Percentiles rank a stretch among this genome's conserved stretches.
Conservation (phyloP, 2,113 vertebrate genomes). For the Oreochromis aureus region DNA sequence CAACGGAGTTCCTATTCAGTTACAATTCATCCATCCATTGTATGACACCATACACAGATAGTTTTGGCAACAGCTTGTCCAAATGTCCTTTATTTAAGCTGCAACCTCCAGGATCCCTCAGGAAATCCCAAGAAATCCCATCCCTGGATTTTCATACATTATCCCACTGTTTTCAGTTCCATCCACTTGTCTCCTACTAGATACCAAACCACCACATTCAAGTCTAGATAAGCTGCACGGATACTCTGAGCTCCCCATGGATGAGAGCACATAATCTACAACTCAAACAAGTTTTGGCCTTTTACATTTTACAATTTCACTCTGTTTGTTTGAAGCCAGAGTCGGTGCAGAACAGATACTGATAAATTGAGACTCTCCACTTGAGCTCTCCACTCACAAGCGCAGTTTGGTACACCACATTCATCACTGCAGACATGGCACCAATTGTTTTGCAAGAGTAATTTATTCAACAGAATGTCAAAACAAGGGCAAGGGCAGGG, state of each 20-base stretch:
- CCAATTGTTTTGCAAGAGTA: background rate
- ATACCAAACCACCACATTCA: background rate
- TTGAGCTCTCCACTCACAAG: background rate
- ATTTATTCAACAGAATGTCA: background rate
- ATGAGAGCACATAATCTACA: background rate
- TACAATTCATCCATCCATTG: background rate
- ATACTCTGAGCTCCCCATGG: background rate
- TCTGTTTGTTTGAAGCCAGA: background rate
- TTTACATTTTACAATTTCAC: background rate
- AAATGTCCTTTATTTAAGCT: background rate
- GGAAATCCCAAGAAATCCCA: background rate
- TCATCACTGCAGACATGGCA: background rate
- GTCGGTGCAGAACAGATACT: background rate
- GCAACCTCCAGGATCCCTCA: background rate
- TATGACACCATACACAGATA: background rate
- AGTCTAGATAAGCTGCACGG: background rate
- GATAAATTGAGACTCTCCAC: background rate
- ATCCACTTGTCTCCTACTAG: background rate
- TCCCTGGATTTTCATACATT: background rate
- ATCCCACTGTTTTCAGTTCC: background rate
- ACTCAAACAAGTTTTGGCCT: background rate
- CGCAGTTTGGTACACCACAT: background rate
- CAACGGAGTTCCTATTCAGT: background rate
- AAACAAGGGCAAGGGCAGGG: background rate
- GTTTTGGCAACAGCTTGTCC: background rate